Conservation (phyloP, 2,113 vertebrate genomes). For the Melospiza melodia region DNA sequence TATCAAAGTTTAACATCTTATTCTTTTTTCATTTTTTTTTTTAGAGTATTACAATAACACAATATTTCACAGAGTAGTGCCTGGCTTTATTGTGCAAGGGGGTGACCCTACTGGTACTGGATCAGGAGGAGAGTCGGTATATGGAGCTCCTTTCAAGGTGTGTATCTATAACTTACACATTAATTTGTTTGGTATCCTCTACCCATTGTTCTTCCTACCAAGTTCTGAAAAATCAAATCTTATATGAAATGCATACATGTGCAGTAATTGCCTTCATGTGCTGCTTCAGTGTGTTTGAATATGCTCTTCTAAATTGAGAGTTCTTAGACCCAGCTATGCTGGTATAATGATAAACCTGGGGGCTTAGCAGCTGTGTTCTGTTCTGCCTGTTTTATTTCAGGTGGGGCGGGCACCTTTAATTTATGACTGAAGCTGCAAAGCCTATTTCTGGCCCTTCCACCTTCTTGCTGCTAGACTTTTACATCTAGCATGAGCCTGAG, state of each 20-base stretch:
- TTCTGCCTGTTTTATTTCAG: not conserved
- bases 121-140: slow-evolving; percentile 91
- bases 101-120: slow-evolving; percentile 94
- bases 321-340: not conserved
- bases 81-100: slow-evolving; percentile 94
- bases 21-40: not conserved
- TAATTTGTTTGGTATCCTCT: not conserved
- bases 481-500: accelerated
- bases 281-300: not conserved
- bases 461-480: not conserved
- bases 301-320: not conserved
- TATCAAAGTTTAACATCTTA: not conserved
- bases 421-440: not conserved
- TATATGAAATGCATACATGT: accelerated
- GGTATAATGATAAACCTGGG: not conserved
- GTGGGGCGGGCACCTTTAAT: not conserved
- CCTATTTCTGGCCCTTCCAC: not conserved
- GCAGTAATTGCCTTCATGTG: not conserved
- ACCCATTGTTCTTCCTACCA: not conserved
- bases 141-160: slow-evolving; percentile 91
- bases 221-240: not conserved
- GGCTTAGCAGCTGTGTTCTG: not conserved
- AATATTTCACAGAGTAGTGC: slow-evolving; percentile 93
- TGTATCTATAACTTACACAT: not conserved
- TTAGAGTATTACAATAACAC: slow-evolving; percentile 95